Conservation (phyloP, 2,113 vertebrate genomes). For the Hippocampus mohnikei region DNA sequence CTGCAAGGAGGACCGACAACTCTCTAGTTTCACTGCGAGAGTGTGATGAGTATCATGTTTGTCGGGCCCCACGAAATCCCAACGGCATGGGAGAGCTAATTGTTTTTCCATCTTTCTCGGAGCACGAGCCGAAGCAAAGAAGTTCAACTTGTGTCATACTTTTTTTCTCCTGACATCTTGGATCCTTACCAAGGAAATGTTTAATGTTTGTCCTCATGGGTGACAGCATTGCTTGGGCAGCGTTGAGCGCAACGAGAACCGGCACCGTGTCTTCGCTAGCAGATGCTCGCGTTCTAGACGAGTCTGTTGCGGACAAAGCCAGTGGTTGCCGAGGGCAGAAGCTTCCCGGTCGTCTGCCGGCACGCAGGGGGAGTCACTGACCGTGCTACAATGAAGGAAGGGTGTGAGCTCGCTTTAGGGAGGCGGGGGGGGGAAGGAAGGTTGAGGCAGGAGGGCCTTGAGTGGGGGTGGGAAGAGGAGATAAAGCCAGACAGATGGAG, state of each 20-base stretch:
- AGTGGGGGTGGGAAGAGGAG: slow-evolving; percentile 34
- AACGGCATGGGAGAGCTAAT: slow-evolving; percentile 5
- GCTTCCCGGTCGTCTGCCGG: slow-evolving; percentile 52
- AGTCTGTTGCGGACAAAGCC: slow-evolving; percentile 56
- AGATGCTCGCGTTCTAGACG: slow-evolving; percentile 38
- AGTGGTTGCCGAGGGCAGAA: slow-evolving; percentile 64
- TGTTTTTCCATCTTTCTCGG: slow-evolving; percentile 24
- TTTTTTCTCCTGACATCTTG: background rate
- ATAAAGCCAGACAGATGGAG: slow-evolving; percentile 67
- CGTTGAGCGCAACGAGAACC: background rate
- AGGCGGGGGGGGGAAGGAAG: background rate
- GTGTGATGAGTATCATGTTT: slow-evolving; percentile 13
- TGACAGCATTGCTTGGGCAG: slow-evolving; percentile 24
- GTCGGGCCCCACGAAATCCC: slow-evolving; percentile 8
- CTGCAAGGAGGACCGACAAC: too few relatives aligned
- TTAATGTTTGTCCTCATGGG: slow-evolving; percentile 27
- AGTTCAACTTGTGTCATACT: background rate
- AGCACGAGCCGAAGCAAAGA: slow-evolving; percentile 35
- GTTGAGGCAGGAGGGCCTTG: background rate
- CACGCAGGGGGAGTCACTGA: slow-evolving; percentile 29
- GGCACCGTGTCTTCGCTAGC: slow-evolving; percentile 19
- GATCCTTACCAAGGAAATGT: slow-evolving; percentile 27
- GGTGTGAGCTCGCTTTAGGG: slow-evolving; percentile 30
- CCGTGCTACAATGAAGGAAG: slow-evolving; percentile 53
- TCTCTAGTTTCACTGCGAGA: slow-evolving; percentile 21